phyloP scores from a whole-genome alignment of 2,113 vertebrate genomes.

The Galeopterus variegatus region DNA sequence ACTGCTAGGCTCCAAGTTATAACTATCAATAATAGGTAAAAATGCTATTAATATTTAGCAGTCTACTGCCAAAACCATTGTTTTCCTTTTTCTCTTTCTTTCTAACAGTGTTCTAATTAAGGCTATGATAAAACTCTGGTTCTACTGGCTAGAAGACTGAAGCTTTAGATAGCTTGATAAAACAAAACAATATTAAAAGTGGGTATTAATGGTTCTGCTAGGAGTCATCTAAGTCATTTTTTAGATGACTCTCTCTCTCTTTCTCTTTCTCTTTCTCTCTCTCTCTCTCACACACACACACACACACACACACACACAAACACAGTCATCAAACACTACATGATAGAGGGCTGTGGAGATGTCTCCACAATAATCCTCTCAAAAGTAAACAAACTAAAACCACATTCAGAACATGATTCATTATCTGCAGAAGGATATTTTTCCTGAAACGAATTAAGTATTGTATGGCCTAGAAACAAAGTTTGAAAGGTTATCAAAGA shows the following conservation, averaged over 20 bases:
- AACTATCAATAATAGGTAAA: not conserved
- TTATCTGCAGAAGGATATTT: not conserved
- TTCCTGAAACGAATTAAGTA: not conserved
- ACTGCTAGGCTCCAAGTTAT: not conserved
- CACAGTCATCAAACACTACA: not conserved
- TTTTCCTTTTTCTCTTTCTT: not conserved
- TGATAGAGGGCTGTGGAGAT: not conserved
- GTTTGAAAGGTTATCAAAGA: not conserved
- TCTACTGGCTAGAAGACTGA: not conserved
- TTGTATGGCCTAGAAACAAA: not conserved
- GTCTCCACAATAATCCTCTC: not conserved
- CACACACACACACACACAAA: not conserved
- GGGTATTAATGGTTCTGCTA: not conserved
- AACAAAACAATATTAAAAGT: not conserved
- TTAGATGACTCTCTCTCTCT: not conserved
- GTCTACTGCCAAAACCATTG: not conserved
- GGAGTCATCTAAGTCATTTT: not conserved
- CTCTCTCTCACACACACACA: not conserved
- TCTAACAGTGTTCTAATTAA: not conserved
- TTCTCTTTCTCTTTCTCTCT: not conserved
- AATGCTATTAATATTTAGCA: not conserved
- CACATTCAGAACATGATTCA: not conserved
- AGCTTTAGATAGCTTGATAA: not conserved
- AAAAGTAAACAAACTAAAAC: slow-evolving; percentile 13
- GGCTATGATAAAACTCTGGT: not conserved